A percentile compares a stretch with the other conserved stretches of the same genome.
These are phyloP conservation scores for Alectoris magna DNA, from an alignment of 2,797 vertebrate species.

Conservation along the genomic window DNA sequence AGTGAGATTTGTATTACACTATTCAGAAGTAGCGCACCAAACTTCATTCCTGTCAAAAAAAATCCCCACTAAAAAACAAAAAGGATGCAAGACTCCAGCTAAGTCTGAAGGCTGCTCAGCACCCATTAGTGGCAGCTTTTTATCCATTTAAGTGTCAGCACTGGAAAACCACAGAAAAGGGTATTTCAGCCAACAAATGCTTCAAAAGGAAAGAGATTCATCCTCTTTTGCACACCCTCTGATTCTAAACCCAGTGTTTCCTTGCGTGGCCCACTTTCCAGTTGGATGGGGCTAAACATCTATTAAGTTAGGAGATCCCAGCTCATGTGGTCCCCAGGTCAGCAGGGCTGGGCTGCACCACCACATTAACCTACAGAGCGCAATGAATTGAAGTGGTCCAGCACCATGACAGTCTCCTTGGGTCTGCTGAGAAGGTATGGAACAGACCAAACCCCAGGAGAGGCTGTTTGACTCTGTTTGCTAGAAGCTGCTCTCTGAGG, in stretches of 20 bases:
- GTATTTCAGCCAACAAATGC: background rate
- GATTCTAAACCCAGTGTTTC: background rate
- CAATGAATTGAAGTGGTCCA: background rate
- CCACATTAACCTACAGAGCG: background rate
- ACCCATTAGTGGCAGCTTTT: background rate
- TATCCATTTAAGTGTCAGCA: conserved; percentile 11
- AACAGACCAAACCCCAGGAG: background rate
- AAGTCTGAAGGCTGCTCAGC: background rate
- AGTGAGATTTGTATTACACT: background rate
- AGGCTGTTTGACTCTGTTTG: background rate
- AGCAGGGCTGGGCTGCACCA: background rate
- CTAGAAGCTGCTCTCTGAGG: background rate
- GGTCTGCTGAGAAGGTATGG: accelerated
- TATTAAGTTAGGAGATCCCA: background rate
- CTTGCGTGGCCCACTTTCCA: background rate
- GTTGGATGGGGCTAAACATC: background rate
- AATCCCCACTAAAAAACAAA: background rate
- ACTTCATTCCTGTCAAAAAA: background rate
- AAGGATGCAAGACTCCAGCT: accelerated
- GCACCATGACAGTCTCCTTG: accelerated
- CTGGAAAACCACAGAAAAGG: background rate
- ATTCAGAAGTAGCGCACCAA: background rate
- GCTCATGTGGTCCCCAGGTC: background rate
- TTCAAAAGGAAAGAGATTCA: background rate
- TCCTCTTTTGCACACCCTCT: background rate